These are phyloP conservation scores for Dasysyrphus albostriatus DNA, from an alignment of 2,888 invertebrate species.

Conservation along the genomic window DNA sequence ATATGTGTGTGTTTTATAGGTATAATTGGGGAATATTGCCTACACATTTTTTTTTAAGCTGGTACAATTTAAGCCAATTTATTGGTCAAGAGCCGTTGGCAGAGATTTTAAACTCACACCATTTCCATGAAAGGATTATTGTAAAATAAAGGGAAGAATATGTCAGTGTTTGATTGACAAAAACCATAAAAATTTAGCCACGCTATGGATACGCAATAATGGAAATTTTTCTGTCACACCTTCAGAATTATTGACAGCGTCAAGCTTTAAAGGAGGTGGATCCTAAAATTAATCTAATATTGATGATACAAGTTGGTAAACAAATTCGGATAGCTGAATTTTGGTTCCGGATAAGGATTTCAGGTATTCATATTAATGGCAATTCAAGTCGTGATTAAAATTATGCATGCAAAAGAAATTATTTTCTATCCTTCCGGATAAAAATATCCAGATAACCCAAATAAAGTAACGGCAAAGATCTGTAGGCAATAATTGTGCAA, in stretches of 20 bases:
- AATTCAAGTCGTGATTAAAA: not conserved
- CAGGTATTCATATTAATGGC: not conserved
- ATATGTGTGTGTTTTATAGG: not conserved
- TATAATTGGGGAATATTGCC: not conserved
- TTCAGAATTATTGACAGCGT: not conserved
- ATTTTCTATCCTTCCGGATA: not conserved
- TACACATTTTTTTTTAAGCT: not conserved
- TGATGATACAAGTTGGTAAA: not conserved
- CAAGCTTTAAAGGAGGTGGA: not conserved
- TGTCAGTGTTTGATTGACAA: not conserved
- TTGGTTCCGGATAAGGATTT: not conserved
- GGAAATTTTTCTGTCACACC: not conserved
- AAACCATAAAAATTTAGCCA: not conserved
- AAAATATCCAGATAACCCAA: not conserved
- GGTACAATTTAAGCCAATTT: not conserved
- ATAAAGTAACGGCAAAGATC: no score
- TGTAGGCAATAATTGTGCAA: no score
- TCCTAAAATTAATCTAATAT: not conserved
- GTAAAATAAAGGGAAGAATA: not conserved
- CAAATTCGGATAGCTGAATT: not conserved
- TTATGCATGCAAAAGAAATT: not conserved
- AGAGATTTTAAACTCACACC: conserved; percentile 2
- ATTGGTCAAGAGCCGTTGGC: conserved; percentile 27
- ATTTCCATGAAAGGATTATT: conserved; percentile 10
- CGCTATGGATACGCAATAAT: not conserved